Evolutionary conservation across 2,888 invertebrate species (phyloP).

Genomic region (Hypena proboscidalis): DNA sequence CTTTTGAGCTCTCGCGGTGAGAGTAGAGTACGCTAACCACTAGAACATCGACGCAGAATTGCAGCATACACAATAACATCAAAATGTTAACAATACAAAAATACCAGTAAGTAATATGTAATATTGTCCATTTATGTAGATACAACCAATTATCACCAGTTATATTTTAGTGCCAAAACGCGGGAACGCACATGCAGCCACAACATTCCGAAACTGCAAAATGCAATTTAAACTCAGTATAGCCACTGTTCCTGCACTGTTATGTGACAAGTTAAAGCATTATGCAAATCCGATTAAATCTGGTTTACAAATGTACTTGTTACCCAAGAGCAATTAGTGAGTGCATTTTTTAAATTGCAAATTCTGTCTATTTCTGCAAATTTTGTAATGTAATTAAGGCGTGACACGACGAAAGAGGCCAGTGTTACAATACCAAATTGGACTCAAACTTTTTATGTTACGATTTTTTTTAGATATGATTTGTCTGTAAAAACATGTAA

Average conservation of each 20-base stretch:
- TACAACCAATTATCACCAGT: slow-evolving; percentile 53
- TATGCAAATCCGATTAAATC: slow-evolving; percentile 71
- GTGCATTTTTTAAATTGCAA: slow-evolving; percentile 41
- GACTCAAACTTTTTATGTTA: neutral
- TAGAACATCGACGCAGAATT: too few relatives aligned
- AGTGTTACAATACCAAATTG: neutral
- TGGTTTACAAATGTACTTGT: slow-evolving; percentile 65
- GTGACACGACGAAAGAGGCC: neutral
- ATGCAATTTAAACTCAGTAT: slow-evolving; percentile 75
- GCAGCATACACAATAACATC: too few relatives aligned
- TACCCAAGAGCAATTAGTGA: slow-evolving; percentile 44
- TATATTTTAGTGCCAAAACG: slow-evolving; percentile 63
- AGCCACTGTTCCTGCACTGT: slow-evolving; percentile 62
- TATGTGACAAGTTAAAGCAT: slow-evolving; percentile 76
- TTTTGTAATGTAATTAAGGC: slow-evolving; percentile 4
- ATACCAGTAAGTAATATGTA: slow-evolving; percentile 39
- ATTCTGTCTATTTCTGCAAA: slow-evolving; percentile 10
- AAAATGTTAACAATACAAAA: slow-evolving; percentile 37
- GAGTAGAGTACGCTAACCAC: too few relatives aligned
- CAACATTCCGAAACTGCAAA: slow-evolving; percentile 65
- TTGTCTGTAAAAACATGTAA: too few relatives aligned
- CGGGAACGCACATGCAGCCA: slow-evolving; percentile 58
- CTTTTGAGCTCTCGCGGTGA: too few relatives aligned
- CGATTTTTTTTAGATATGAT: too few relatives aligned
- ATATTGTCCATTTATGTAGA: slow-evolving; percentile 41